These are phyloP conservation scores for Drosophila tropicalis DNA, from an alignment of 1,140 invertebrate species.

Conservation along the genomic window DNA sequence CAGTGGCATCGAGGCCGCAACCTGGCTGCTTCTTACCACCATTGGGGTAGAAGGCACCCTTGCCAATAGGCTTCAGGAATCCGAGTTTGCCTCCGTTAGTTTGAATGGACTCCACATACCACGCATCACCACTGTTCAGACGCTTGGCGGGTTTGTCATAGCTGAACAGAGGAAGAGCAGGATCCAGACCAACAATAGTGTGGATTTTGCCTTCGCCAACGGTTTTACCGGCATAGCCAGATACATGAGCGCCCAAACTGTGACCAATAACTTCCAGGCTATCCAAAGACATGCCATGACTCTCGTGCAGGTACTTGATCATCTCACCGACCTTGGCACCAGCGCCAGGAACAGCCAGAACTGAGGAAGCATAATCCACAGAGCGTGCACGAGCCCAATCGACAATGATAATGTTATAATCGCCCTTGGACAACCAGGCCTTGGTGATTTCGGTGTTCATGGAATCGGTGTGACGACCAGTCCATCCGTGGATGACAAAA, in stretches of 20 bases:
- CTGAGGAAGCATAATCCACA: slow-evolving; percentile 83
- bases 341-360: slow-evolving; percentile 83
- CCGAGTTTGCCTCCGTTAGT: slow-evolving; percentile 85
- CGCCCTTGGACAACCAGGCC: slow-evolving; percentile 83
- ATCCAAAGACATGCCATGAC: slow-evolving; percentile 62
- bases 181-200: slow-evolving; percentile 83
- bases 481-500: slow-evolving; percentile 73
- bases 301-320: slow-evolving; percentile 65
- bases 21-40: slow-evolving; percentile 85
- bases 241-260: slow-evolving; percentile 84
- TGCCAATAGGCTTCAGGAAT: slow-evolving; percentile 83
- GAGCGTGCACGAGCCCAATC: slow-evolving; percentile 84
- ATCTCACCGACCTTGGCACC: slow-evolving; percentile 76
- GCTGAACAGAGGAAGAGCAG: slow-evolving; percentile 83
- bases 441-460: slow-evolving; percentile 66
- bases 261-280: slow-evolving; percentile 64
- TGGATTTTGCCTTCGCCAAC: slow-evolving; percentile 55
- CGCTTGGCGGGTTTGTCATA: slow-evolving; percentile 62
- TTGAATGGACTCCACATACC: slow-evolving; percentile 84
- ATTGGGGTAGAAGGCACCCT: slow-evolving; percentile 84
- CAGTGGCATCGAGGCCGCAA: slow-evolving; percentile 82
- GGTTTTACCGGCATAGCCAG: slow-evolving; percentile 84
- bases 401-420: slow-evolving; percentile 85
- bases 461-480: slow-evolving; percentile 49
- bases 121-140: slow-evolving; percentile 81